Conservation (phyloP, 37 sponge, comb jelly and placozoan species). For the Halichondria panicea region DNA sequence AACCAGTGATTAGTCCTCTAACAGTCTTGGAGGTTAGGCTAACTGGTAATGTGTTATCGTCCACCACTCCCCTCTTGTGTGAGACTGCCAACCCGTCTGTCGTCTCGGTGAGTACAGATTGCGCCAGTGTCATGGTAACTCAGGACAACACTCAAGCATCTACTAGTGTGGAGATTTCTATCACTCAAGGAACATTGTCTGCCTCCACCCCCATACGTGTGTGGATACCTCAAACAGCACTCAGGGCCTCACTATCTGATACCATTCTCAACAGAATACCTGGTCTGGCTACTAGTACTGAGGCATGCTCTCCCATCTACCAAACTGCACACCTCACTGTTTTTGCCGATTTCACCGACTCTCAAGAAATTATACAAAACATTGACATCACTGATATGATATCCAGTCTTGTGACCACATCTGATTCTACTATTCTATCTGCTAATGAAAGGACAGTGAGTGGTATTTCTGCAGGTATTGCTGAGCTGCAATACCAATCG, state of each 20-base stretch:
- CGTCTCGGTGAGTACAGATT: conserved; percentile 26
- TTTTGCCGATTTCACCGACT: conserved; percentile 60
- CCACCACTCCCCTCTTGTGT: conserved; percentile 9
- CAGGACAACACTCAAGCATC: conserved; percentile 21
- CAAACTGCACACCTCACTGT: conserved; percentile 34
- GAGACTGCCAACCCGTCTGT: not conserved
- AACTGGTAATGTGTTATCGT: not conserved
- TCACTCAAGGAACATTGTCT: not conserved
- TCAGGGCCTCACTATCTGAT: conserved; percentile 9
- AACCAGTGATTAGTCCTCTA: conserved; percentile 6
- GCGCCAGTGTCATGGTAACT: conserved; percentile 36
- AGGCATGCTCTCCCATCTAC: conserved; percentile 29
- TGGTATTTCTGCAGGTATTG: conserved; percentile 50
- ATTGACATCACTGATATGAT: conserved; percentile 39
- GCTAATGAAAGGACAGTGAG: conserved; percentile 19
- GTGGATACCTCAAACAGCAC: conserved; percentile 51
- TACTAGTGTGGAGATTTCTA: not conserved
- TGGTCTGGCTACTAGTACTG: conserved; percentile 6
- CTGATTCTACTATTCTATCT: conserved; percentile 20
- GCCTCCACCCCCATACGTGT: conserved; percentile 34
- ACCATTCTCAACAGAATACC: conserved; percentile 20
- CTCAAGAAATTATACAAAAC: not conserved
- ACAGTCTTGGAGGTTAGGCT: conserved; percentile 17
- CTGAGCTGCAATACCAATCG: not conserved
- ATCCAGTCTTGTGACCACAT: not conserved